Base-by-base conservation (phyloP, 2,797 vertebrate genomes). In the Sarcophilus harrisii region DNA sequence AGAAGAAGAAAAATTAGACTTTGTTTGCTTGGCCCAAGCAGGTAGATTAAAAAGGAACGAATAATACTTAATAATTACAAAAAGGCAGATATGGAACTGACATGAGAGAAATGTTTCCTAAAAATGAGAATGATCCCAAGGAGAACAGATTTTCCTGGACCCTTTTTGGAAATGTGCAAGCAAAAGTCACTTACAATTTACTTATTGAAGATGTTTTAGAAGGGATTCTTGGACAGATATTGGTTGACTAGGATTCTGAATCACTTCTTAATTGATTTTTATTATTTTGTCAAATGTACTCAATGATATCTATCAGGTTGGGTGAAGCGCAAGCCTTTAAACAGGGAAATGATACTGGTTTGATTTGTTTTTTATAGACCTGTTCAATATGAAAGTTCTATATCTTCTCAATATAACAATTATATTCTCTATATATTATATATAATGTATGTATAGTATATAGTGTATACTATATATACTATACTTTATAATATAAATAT, bases 371-470 rank as follows among this genome's bases (percentile, higher is more conserved):
- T 29, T 54, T 66, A 30, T 90, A 91, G 93, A 93, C 73, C 81
- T 92, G 57, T 38, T 96, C 13, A 90, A 59, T 94, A 73, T 27
- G 24, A 13, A 90, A 91, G 89, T 92, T 94, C 87, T 59, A 58
- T 55, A 3, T n/a, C 94, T 32, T 38, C 87, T 97, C 32, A 58
- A 1, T 32, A 89, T 52, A 57, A 28, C 11, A 97, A 95, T 92
- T 11, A 5, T 92, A 11, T 2, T 93, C 0, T 62, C 57, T 18
- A 57, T 57, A 14, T 55, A 11, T 11, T 55, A 11, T 11, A 55
- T 55, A 55, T 55, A 11, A 11, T 55, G 54, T 55, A 11, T 57
- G 13, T 57, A 14, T 57, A 49, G 57, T 57, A 49, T 49, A 49
- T 49, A 49, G 57, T 57, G 4, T 57, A 57, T 55, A 55, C 52